Evolutionary conservation across 2,113 vertebrate genomes (phyloP).

Genomic region (Danionella cerebrum): DNA sequence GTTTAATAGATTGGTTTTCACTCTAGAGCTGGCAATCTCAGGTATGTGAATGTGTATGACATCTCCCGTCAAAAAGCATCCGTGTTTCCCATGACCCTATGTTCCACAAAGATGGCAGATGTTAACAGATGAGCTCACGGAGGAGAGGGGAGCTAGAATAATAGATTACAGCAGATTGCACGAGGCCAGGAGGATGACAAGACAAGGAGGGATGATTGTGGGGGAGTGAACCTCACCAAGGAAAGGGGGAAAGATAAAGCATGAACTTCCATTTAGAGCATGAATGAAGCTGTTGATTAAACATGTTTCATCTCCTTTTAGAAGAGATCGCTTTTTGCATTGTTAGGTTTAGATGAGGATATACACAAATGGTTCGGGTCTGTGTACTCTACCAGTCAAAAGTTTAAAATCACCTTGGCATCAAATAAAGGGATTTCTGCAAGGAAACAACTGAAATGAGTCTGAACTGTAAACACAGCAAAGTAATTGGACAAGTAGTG

Average conservation of each 20-base stretch:
- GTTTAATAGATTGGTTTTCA: too few relatives aligned
- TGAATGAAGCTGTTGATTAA: not conserved
- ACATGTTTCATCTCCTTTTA: not conserved
- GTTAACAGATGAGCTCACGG: not conserved
- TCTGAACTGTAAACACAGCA: too few relatives aligned
- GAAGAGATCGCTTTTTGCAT: too few relatives aligned
- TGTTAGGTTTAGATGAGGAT: too few relatives aligned
- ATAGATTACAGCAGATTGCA: constrained; percentile 9
- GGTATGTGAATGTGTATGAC: constrained; percentile 13
- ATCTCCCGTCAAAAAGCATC: not conserved
- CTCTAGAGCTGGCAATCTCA: too few relatives aligned
- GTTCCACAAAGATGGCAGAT: not conserved
- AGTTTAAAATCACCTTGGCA: too few relatives aligned
- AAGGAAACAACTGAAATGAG: too few relatives aligned
- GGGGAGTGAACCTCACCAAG: not conserved
- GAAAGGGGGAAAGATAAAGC: not conserved
- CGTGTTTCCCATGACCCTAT: constrained; percentile 7
- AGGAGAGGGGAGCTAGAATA: constrained; percentile 1
- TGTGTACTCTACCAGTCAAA: too few relatives aligned
- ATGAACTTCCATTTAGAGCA: not conserved
- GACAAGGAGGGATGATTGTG: constrained; percentile 7
- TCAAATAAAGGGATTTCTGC: too few relatives aligned
- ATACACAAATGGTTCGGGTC: too few relatives aligned
- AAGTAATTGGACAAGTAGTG: too few relatives aligned
- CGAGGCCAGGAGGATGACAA: not conserved